Evolutionary conservation across 2,888 invertebrate species (phyloP), one percentile per base, ranked within the genome.

Genomic region (Altica lythri): DNA sequence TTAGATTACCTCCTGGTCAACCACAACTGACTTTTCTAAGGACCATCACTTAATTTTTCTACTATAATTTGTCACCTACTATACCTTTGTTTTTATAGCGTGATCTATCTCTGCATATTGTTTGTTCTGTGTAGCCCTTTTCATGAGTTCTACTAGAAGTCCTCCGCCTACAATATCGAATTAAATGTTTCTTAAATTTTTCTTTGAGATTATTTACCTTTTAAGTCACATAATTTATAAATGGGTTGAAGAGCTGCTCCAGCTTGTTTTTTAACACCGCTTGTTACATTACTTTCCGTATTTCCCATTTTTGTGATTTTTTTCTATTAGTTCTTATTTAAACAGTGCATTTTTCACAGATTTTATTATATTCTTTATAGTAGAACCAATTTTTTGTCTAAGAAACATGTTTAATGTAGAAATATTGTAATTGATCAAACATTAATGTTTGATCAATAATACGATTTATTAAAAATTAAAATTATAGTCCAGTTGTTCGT

Each of bases 221-320:
- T 95, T 48, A 96, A 79, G 78, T 95, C 90, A 4, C 92, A 89
- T 38, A 96, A 81, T 72, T 92, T 91, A 73, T 96, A 96, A 44
- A 95, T 82, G 46, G 89, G 84, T 72, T 91, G 89, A 17, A 87
- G 83, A 1, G 90, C 89, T 9, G 89, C 88, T 14, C 91, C 92
- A 2, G 95, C 95, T 75, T 97, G 96, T 64, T 94, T 94, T 75
- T 96, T 97, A 12, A 97, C 95, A 34, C 94, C 95, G 75, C 92
- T 92, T 0, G 93, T 91, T 1, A 96, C 95, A 76, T 90, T 90
- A 68, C 90, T 90, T 70, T 90, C 90, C 2, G 90, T 90, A 80
- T 90, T 90, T 72, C 90, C 90, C 90, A 86, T 86, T 27, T 62
- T 78, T 3, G 4, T 4, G 10, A 12, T 30, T 30, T 10, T 13